Evolutionary conservation across 2,888 invertebrate genomes (phyloP).

Genomic region (Pseudococcus longispinus): DNA sequence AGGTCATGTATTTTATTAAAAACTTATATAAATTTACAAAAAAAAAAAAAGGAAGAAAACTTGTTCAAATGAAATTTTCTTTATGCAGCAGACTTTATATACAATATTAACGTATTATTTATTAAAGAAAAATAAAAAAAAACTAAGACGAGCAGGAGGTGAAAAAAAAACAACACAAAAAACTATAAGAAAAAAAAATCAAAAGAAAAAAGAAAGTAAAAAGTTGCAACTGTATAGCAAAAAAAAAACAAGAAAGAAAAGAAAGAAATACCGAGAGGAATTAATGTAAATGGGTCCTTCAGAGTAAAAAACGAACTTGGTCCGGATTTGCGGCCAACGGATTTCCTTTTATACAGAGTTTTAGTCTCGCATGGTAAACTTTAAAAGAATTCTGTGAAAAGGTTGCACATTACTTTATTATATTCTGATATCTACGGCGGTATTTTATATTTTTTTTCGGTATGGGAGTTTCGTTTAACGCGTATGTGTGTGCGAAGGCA

Average conservation of each 20-base stretch:
- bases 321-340: slow-evolving; percentile 43
- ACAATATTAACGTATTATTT: slow-evolving; percentile 38
- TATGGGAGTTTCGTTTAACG: background rate
- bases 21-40: background rate
- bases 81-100: background rate
- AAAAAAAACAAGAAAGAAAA: background rate
- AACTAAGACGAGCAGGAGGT: background rate
- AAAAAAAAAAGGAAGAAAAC: background rate
- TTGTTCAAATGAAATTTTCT: slow-evolving; percentile 15
- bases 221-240: slow-evolving; percentile 6
- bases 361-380: slow-evolving; percentile 45
- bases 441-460: background rate
- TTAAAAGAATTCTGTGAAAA: slow-evolving; percentile 34
- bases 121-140: background rate
- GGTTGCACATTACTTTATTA: slow-evolving; percentile 42
- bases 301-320: slow-evolving; percentile 38
- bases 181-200: slow-evolving; percentile 3
- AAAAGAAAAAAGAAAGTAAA: slow-evolving; percentile 40
- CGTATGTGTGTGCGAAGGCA: background rate
- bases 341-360: slow-evolving; percentile 45
- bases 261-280: slow-evolving; percentile 33
- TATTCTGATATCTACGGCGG: slow-evolving; percentile 31
- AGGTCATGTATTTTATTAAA: slow-evolving; percentile 17
- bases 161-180: background rate
- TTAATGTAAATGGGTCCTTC: slow-evolving; percentile 41